Conservation (phyloP, 1,140 invertebrate species). For the Lamellibrachia luymesi region DNA sequence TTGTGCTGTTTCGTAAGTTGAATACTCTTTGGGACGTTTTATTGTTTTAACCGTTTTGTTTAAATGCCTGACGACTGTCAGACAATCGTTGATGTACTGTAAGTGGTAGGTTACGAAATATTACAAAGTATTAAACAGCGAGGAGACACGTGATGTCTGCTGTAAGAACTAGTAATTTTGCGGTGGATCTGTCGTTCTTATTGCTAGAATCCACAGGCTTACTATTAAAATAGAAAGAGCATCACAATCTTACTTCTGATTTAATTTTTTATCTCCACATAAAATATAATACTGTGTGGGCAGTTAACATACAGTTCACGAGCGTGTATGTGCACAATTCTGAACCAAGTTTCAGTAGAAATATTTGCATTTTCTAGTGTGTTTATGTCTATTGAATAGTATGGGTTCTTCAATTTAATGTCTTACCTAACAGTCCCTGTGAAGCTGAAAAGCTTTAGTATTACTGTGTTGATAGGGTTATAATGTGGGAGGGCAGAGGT, state of each 20-base stretch:
- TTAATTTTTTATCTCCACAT: background rate
- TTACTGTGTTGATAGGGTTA: too few species aligned
- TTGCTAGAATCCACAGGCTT: background rate
- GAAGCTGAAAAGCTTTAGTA: too few species aligned
- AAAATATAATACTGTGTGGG: background rate
- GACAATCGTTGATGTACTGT: background rate
- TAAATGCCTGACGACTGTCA: background rate
- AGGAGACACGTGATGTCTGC: background rate
- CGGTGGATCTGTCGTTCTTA: background rate
- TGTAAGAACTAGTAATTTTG: background rate
- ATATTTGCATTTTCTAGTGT: background rate
- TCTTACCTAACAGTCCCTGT: too few species aligned
- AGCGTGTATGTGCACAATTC: background rate
- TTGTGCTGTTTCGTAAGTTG: background rate
- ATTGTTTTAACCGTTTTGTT: background rate
- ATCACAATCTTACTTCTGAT: background rate
- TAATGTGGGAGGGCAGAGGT: too few species aligned
- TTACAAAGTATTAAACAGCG: background rate
- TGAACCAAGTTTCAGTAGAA: background rate
- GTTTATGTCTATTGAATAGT: too few species aligned
- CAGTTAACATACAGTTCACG: background rate
- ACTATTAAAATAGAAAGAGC: background rate
- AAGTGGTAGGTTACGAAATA: background rate
- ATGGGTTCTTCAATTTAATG: too few species aligned
- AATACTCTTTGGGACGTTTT: background rate